These are phyloP conservation scores for Sebastes vulpes DNA, from an alignment of 2,797 vertebrate genomes.

Conservation along the genomic window DNA sequence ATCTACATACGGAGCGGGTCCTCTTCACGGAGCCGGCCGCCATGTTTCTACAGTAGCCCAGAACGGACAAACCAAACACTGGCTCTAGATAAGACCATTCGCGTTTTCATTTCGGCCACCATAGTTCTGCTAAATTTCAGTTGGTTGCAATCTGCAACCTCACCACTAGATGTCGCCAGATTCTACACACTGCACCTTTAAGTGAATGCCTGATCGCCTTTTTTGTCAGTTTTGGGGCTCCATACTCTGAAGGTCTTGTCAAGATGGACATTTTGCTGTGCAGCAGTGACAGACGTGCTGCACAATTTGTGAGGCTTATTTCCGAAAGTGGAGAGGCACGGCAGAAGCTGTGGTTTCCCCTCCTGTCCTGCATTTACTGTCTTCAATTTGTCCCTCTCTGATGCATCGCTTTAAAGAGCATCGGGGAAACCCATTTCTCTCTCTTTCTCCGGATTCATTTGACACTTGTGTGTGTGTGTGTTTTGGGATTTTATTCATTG, in stretches of 20 bases:
- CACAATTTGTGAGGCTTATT: conserved; percentile 14
- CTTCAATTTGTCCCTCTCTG: conserved; percentile 35
- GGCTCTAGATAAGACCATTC: too few species aligned
- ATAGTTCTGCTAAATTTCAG: too few species aligned
- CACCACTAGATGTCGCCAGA: background rate
- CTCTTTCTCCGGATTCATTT: conserved; percentile 46
- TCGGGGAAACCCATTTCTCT: conserved; percentile 43
- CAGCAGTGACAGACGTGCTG: conserved; percentile 14
- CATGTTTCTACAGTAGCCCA: too few species aligned
- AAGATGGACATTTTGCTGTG: background rate
- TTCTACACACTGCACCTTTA: background rate
- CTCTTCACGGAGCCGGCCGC: too few species aligned
- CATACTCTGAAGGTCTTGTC: background rate
- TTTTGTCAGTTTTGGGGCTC: background rate
- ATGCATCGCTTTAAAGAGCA: conserved; percentile 43
- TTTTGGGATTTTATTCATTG: conserved; percentile 51
- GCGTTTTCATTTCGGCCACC: fast-evolving
- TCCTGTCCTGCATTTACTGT: conserved; percentile 27
- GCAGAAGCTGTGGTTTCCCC: conserved; percentile 2
- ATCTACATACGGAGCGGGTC: too few species aligned
- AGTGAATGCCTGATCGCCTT: background rate
- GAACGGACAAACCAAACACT: too few species aligned
- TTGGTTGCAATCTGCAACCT: too few species aligned
- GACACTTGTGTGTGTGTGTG: conserved; percentile 30
- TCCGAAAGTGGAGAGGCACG: conserved; percentile 8